Base-by-base conservation (phyloP, 2,113 vertebrate genomes). In the Centropristis striata region DNA sequence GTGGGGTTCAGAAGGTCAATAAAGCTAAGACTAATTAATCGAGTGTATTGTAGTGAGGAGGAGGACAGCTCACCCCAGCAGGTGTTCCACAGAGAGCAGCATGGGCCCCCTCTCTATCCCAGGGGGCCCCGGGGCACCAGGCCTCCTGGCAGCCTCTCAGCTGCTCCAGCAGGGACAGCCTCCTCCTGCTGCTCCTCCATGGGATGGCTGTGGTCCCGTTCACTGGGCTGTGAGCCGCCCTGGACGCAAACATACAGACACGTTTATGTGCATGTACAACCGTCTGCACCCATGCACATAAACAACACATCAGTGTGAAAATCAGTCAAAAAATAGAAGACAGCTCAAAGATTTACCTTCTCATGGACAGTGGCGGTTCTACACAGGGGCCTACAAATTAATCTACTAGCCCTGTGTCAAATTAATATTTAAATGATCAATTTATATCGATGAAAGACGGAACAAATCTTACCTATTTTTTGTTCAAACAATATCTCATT, bases 121-220 rank as follows among this genome's bases (percentile, higher is more conserved):
- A 95, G 0, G 85, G 70, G 0, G 67, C 79, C 16, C 82, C 64
- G 0, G 95, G 94, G 54, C 92, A 94, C 96, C 97, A 97, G 23
- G 96, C 90, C 0, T 88, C 82, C 78, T 89, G 87, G 11, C 94
- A 96, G 51, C 89, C 87, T 51, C 16, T 90, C 51, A 97, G 93
- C 25, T 91, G 89, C 69, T 95, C 91, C 81, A 94, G 80, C 9
- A 95, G 86, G 2, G 86, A 70, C 69, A 71, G 66, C 7, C 42
- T 87, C 57, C 54, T 83, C 63, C 73, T 83, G 74, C 80, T 91
- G 76, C 82, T 49, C 76, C 88, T 90, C 92, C 91, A 93, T 0
- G 90, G 90, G 78, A 89, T 87, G 28, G 90, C 83, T 27, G 90
- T 89, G 0, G 86, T 91, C 57, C 92, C 91, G 7, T 90, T 93